A percentile compares a stretch with the other conserved stretches of the same genome.
These are phyloP conservation scores for Drosophila prolongata DNA, from an alignment of 2,888 invertebrate genomes.

Conservation along the genomic window DNA sequence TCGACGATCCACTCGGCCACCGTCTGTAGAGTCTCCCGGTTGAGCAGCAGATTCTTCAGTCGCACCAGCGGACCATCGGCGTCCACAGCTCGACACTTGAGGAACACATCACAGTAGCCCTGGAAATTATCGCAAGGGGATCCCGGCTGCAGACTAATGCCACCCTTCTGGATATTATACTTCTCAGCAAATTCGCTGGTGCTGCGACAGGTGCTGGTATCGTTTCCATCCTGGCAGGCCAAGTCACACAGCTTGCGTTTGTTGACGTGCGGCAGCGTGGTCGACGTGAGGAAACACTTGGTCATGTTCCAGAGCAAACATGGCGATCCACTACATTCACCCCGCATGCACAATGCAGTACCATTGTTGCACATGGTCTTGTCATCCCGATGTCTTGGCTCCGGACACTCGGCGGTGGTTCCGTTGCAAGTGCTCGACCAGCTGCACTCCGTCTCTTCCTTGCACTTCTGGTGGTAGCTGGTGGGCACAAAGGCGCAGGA, in stretches of 20 bases:
- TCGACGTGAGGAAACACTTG: constrained; percentile 96
- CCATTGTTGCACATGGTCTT: constrained; percentile 98
- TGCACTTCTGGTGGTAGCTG: constrained; percentile 89
- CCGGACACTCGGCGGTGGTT: constrained; percentile 93
- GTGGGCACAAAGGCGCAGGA: constrained; percentile 91
- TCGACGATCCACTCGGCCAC: constrained; percentile 97
- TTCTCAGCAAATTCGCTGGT: constrained; percentile 93
- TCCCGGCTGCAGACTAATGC: constrained; percentile 95
- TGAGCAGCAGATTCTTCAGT: constrained; percentile 97
- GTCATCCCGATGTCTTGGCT: constrained; percentile 91
- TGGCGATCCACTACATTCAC: constrained; percentile 97
- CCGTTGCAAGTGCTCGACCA: constrained; percentile 95
- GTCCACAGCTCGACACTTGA: constrained; percentile 99
- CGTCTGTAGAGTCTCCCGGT: constrained; percentile 93
- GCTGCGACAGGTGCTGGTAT: constrained; percentile 90
- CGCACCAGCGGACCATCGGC: constrained; percentile 99
- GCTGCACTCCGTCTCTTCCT: constrained; percentile 95
- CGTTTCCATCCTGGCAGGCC: constrained; percentile 96
- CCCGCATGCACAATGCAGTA: constrained; percentile 93
- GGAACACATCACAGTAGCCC: constrained; percentile 99
- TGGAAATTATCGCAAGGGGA: constrained; percentile 99
- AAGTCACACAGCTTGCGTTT: constrained; percentile 96
- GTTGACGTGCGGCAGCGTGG: constrained; percentile 90
- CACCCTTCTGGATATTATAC: constrained; percentile 90
- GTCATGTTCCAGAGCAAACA: constrained; percentile 97